Conservation (phyloP, 2,113 vertebrate species). For the Hucho hucho region DNA sequence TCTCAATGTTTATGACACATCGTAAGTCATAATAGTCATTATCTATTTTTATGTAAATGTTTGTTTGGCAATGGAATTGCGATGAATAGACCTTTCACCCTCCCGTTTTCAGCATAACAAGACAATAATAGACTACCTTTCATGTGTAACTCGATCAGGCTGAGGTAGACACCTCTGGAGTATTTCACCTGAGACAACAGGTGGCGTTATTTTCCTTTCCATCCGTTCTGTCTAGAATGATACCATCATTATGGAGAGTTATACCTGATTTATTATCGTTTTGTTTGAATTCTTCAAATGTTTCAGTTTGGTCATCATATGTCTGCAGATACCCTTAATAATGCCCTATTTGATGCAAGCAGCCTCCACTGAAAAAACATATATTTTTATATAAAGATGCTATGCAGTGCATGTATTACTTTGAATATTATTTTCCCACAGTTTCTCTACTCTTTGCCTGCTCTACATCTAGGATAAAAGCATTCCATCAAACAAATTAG, state of each 20-base stretch:
- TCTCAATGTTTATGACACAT: background rate
- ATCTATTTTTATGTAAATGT: background rate
- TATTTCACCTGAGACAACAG: slow-evolving; percentile 69
- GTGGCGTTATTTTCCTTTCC: slow-evolving; percentile 67
- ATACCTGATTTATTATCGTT: background rate
- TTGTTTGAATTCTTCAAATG: background rate
- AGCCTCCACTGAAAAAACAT: too few species aligned
- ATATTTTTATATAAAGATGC: too few species aligned
- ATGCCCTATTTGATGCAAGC: too few species aligned
- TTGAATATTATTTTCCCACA: too few species aligned
- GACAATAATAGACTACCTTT: slow-evolving; percentile 13
- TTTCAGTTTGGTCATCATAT: background rate
- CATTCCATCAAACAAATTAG: background rate
- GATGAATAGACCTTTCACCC: background rate
- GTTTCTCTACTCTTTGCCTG: too few species aligned
- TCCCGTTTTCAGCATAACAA: background rate
- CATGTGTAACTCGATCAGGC: slow-evolving; percentile 31
- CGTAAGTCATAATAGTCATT: background rate
- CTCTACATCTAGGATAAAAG: background rate
- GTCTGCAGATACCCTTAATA: too few species aligned
- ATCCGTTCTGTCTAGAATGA: slow-evolving; percentile 9
- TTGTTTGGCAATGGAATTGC: background rate
- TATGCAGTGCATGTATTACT: too few species aligned
- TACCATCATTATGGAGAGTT: too few species aligned
- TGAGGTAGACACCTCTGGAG: slow-evolving; percentile 17